These are phyloP conservation scores for honey bee (Apis mellifera) DNA, from an alignment of 1,140 invertebrate genomes.

Conservation along the genomic window DNA sequence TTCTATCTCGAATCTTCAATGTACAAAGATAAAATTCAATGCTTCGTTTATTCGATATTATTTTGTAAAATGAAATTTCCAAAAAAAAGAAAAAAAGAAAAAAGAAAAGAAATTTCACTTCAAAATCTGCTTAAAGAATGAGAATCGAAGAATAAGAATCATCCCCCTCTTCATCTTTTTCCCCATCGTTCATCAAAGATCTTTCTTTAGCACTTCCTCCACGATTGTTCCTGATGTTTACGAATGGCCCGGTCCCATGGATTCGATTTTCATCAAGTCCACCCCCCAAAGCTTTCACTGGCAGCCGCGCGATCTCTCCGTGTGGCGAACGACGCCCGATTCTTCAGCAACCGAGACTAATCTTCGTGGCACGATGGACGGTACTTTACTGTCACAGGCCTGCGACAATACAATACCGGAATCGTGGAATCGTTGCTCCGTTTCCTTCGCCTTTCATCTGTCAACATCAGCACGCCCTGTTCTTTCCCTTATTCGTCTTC, in stretches of 20 bases:
- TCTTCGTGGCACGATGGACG: constrained; percentile 54
- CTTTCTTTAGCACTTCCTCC: not conserved
- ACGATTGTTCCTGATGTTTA: constrained; percentile 28
- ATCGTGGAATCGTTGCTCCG: constrained; percentile 22
- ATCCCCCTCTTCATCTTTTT: not conserved
- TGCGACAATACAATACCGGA: constrained; percentile 55
- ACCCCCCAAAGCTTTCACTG: constrained; percentile 23
- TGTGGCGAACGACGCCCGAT: constrained; percentile 53
- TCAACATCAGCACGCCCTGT: constrained; percentile 48
- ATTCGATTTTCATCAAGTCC: constrained; percentile 48
- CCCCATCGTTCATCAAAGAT: not conserved
- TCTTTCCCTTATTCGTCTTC: constrained; percentile 34
- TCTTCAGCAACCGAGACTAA: constrained; percentile 59
- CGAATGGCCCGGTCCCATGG: constrained; percentile 28
- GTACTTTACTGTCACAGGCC: constrained; percentile 61
- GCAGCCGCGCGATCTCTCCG: constrained; percentile 23
- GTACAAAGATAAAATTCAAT: no score
- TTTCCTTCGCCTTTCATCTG: constrained; percentile 58
- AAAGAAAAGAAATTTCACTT: not conserved
- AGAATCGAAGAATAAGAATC: not conserved
- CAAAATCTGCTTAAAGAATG: not conserved
- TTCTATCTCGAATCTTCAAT: no score
- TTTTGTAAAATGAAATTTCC: no score
- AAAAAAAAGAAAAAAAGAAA: no score
- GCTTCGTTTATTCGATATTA: no score